Base-by-base conservation (phyloP, 23 tunicate species). In the Ciona savignyi region DNA sequence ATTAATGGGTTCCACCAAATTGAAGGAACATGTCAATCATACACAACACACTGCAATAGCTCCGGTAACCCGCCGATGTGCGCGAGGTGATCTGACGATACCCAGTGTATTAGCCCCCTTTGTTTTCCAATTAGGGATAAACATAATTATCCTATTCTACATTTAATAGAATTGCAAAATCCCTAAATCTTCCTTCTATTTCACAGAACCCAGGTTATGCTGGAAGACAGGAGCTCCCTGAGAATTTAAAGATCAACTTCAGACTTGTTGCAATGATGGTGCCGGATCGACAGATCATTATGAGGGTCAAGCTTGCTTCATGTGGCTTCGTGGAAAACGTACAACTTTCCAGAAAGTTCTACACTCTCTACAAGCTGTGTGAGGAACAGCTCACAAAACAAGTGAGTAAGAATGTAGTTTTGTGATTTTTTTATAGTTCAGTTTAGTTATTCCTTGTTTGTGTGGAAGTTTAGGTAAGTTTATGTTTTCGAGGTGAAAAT, bases 221-320 rank as follows among this genome's bases (percentile, higher is more conserved):
- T 30, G 98, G 98, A 28, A 56, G 98, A 32, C 98, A 93, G 63
- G 98, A 93, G 65, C 71, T 93, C 19, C 98, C 98, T 0, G 98
- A 93, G 77, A 93, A 93, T 56, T 49, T 93, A 67, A 93, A 93
- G 65, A 93, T 93, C 2, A 93, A 86, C 72, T 93, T 93, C 74
- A 84, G 98, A 1, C 76, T 87, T 65, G 92, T 87, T 28, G 98
- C 98, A 27, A 93, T 93, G 98, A 93, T 93, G 98, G 98, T 93
- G 3, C 98, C 98, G 4, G 98, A 93, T 76, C 88, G 98, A 29
- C 98, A 93, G 70, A 93, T 93, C 61, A 93, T 93, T 28, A 93
- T 93, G 93, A 78, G 98, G 51, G 98, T 93, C 0, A 93, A 93
- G 73, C 73, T 93, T 48, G 98, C 98, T 25, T 69, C 98, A 0